Percentiles rank a stretch among this genome's conserved stretches.
Conservation (phyloP, 2,113 vertebrate genomes). For the Hoplias malabaricus region DNA sequence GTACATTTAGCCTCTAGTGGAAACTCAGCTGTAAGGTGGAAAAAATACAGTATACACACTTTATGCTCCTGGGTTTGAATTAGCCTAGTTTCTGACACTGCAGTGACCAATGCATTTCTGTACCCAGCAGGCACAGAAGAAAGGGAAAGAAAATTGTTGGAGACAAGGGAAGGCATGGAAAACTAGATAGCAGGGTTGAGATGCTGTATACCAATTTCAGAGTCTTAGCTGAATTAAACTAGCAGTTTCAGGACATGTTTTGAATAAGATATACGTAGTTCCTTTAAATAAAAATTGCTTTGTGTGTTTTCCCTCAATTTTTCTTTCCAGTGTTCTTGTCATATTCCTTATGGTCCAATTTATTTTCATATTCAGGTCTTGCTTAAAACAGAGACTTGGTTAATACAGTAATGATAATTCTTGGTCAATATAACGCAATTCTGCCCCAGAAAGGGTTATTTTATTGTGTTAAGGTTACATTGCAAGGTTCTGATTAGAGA, state of each 20-base stretch:
- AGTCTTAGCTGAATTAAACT: background rate
- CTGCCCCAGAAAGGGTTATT: too few relatives aligned
- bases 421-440: too few relatives aligned
- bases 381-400: too few relatives aligned
- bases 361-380: background rate
- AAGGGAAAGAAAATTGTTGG: background rate
- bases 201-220: background rate
- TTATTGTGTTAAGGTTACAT: too few relatives aligned
- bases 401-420: too few relatives aligned
- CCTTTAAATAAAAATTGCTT: background rate
- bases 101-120: constrained; percentile 32
- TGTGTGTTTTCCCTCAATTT: background rate
- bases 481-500: too few relatives aligned
- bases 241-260: constrained; percentile 23
- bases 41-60: background rate
- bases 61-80: constrained; percentile 2
- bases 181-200: constrained; percentile 14
- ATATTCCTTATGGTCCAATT: background rate
- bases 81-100: background rate
- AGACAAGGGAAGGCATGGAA: constrained; percentile 12
- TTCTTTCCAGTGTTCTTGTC: background rate
- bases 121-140: constrained; percentile 12
- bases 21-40: background rate
- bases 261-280: background rate
- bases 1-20: background rate